Conservation (phyloP, 2,888 invertebrate species). For the Zootermopsis nevadensis region DNA sequence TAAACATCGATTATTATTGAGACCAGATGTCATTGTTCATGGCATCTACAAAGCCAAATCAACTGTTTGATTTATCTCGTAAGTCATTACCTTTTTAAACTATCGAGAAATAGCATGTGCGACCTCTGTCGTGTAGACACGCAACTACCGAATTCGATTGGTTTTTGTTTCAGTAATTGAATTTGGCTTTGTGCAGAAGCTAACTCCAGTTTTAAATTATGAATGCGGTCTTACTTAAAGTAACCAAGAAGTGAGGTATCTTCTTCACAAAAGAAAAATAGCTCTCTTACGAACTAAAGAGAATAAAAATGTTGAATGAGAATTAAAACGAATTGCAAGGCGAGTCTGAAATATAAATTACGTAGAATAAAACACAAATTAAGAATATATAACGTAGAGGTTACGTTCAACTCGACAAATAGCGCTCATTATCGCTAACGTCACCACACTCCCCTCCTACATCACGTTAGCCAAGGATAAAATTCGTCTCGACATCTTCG, state of each 20-base stretch:
- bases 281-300: not conserved
- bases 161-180: not conserved
- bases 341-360: conserved; percentile 17
- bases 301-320: not conserved
- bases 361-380: conserved; percentile 5
- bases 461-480: not conserved
- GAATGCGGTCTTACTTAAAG: not conserved
- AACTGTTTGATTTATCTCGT: too few species aligned
- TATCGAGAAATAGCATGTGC: too few species aligned
- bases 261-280: not conserved
- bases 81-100: too few species aligned
- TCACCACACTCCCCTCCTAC: not conserved
- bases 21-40: too few species aligned
- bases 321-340: not conserved
- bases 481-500: not conserved
- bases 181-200: not conserved
- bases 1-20: too few species aligned
- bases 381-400: not conserved
- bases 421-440: not conserved
- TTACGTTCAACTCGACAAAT: conserved; percentile 3
- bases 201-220: not conserved
- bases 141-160: not conserved
- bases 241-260: not conserved
- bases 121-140: not conserved
- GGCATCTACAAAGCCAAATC: too few species aligned